A percentile compares a stretch with the other conserved stretches of the same genome.
Conservation (phyloP, 2,888 invertebrate genomes). For the Syrphus vitripennis region DNA sequence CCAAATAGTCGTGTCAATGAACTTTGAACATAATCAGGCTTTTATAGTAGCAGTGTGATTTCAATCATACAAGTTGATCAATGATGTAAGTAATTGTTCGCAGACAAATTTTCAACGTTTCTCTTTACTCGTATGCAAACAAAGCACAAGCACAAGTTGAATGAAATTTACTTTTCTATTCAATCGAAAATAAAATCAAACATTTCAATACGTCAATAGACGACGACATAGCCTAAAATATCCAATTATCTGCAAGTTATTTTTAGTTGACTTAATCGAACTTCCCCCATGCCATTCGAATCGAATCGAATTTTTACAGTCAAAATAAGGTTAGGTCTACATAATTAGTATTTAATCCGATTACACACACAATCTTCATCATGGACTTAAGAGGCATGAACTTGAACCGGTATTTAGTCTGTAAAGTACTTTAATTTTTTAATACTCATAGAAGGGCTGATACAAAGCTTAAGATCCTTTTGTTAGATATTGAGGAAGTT, state of each 20-base stretch:
- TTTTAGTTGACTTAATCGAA: background rate
- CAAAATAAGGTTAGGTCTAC: background rate
- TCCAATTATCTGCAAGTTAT: constrained; percentile 16
- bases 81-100: constrained; percentile 23
- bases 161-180: background rate
- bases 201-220: background rate
- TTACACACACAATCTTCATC: background rate
- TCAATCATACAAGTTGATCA: constrained; percentile 17
- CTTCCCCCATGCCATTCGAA: background rate
- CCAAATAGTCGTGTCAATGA: background rate
- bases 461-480: background rate
- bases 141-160: background rate
- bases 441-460: background rate
- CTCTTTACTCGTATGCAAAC: background rate
- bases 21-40: background rate
- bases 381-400: background rate
- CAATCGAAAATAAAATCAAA: background rate
- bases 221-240: background rate
- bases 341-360: constrained; percentile 29
- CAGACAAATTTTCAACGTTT: background rate
- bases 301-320: background rate
- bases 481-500: background rate
- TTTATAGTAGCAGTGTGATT: background rate
- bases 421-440: background rate
- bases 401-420: background rate